A percentile compares a stretch with the other conserved stretches of the same genome.
Evolutionary conservation across 2,888 invertebrate species (phyloP).

Genomic region (Mylabris sibirica): DNA sequence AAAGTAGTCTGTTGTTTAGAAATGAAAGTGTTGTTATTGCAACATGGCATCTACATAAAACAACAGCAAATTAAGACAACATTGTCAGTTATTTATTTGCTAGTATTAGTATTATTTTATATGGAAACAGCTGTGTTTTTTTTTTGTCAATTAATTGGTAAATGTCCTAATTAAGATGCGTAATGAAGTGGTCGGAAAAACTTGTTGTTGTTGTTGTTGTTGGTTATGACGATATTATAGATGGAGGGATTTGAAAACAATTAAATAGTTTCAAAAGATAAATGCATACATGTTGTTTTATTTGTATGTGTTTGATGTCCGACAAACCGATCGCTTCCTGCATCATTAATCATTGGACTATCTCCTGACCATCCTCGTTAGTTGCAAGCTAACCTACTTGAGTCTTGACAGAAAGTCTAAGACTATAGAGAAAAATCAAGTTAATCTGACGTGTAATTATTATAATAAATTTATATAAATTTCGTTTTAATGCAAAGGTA

Average conservation of each 20-base stretch:
- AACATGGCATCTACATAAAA: conserved; percentile 8
- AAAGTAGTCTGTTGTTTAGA: conserved; percentile 38
- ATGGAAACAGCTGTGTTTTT: not conserved
- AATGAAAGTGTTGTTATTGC: conserved; percentile 13
- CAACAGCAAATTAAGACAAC: conserved; percentile 12
- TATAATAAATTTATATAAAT: conserved; percentile 37
- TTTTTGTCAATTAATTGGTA: not conserved
- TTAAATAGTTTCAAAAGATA: conserved; percentile 22
- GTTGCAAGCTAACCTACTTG: conserved; percentile 18
- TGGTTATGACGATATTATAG: not conserved
- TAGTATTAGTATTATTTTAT: not conserved
- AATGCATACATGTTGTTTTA: not conserved
- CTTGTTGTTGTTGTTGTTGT: conserved; percentile 11
- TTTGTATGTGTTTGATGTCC: conserved; percentile 38
- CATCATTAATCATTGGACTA: conserved; percentile 53
- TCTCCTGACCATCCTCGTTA: conserved; percentile 32
- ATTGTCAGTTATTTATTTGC: conserved; percentile 4
- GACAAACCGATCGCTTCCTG: conserved; percentile 57
- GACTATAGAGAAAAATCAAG: conserved; percentile 18
- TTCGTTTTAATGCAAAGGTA: conserved; percentile 43
- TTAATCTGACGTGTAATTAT: conserved; percentile 19
- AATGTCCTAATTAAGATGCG: not conserved
- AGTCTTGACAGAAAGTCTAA: conserved; percentile 8
- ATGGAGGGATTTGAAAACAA: conserved; percentile 22
- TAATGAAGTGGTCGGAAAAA: conserved; percentile 14